Base-by-base conservation (phyloP, 2,888 invertebrate species). In the Dendrolimus pini region DNA sequence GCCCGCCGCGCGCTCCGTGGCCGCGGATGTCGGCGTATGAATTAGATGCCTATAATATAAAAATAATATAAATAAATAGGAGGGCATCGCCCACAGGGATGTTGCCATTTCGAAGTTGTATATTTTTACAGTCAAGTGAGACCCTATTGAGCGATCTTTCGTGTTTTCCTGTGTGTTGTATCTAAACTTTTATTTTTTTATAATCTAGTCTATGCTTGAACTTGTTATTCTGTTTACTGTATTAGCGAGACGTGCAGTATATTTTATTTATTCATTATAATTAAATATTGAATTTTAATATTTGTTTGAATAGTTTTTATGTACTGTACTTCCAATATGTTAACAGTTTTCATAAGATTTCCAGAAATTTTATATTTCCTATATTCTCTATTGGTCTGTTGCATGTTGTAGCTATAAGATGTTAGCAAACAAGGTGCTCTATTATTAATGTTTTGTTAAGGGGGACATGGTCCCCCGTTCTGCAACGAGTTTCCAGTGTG, bases 401-500 rank as follows among this genome's bases (percentile, higher is more conserved):
- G 53, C 53, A 78, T 78, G 76, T 75, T 83, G 80, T 84, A 83
- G 83, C 80, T 82, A 69, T 87, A 85, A 82, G 83, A 74, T 75
- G 76, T 82, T 83, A 83, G 82, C 82, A 73, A 87, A 78, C 78
- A 78, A 86, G 89, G 89, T 88, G 89, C 89, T 89, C 83, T 88
- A 84, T 82, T 83, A 72, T 82, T 79, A 83, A 82, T 75, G 77
- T 88, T 85, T 77, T 74, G 82, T 86, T 83, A 68, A 71, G 85
- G 80, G 85, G 86, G 86, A 73, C 83, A 71, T 72, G 82, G 83
- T 78, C 85, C 82, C 85, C 85, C 82, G 80, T 75, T 77, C 82
- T 81, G 83, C 87, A 84, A 86, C 87, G 88, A 87, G 81, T 86
- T 85, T 88, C 89, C 89, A 86, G 89, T 89, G 87, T 83, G 85